These are phyloP conservation scores for Calameuta filiformis DNA, from an alignment of 2,888 invertebrate species.

Conservation along the genomic window DNA sequence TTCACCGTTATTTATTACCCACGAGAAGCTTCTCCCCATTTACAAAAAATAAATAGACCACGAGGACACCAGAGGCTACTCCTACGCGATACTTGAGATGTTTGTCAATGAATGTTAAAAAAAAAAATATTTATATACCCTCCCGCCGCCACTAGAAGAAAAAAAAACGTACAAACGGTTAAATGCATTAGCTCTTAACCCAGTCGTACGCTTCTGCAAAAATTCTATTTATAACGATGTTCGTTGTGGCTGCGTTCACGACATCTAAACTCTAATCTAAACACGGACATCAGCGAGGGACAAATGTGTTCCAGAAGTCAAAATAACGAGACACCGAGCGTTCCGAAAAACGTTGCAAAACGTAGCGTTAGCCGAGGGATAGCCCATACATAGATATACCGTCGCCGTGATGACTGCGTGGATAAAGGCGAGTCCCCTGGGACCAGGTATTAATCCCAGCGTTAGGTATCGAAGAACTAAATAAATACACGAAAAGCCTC, in stretches of 20 bases:
- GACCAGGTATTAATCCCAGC: neutral
- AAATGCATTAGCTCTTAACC: no score
- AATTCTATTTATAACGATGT: neutral
- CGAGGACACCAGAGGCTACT: neutral
- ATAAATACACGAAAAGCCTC: neutral
- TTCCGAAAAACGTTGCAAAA: neutral
- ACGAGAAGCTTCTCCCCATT: neutral
- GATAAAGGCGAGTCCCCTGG: neutral
- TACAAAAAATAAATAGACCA: neutral
- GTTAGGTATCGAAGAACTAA: neutral
- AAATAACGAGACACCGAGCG: neutral
- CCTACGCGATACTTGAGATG: neutral
- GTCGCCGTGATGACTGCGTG: neutral
- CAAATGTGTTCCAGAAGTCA: neutral
- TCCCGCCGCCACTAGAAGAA: no score
- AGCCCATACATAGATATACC: neutral
- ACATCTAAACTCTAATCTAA: neutral
- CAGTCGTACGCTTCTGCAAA: neutral
- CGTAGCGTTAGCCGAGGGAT: neutral
- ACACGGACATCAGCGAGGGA: neutral
- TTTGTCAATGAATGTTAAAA: neutral
- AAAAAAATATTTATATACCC: no score
- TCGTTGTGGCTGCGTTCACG: neutral
- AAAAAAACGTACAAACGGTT: no score
- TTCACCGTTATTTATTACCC: no score